Base-by-base conservation (phyloP, 1,140 invertebrate species). In the Epicauta chinensis region DNA sequence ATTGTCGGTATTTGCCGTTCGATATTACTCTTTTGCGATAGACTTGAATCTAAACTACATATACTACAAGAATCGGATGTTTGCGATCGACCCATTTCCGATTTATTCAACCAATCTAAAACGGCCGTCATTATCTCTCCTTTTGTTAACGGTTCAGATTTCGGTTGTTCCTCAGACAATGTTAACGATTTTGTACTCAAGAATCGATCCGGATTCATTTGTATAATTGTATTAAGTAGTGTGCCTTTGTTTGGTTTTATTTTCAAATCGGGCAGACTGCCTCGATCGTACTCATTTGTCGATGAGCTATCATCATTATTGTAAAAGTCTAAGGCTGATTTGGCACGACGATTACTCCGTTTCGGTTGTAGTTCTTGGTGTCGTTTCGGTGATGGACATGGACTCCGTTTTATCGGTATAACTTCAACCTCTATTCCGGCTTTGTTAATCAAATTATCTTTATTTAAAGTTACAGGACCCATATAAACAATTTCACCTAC, bases 401-500 rank as follows among this genome's bases (percentile, higher is more conserved):
- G 68, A 58, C 65, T 70, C 35, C 58, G 60, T 62, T 63, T 70
- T 30, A 69, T 68, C 2, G 69, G 69, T 37, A 71, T 70, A 10
- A 71, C 62, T 47, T 69, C 64, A 7, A 70, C 65, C 57, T 71
- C 66, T 14, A 71, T 51, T n/a, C 69, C 69, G 16, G 67, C 67
- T 59, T 67, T 69, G 51, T 70, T 71, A 52, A 70, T 50, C 47
- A 61, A 59, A 47, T 66, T 58, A 64, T 69, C 67, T 68, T 69
- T 69, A 60, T 71, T 70, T 55, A 72, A 69, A 49, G 59, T 73
- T 38, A 72, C 70, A 39, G 70, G 69, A 50, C 62, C 70, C 65
- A 71, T 66, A 45, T 71, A 72, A 53, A 71, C 63, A 57, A 69
- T 64, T 44, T 67, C 66, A 70, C 68, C 68, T 70, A 64, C 62